A percentile compares a stretch with the other conserved stretches of the same genome.
Evolutionary conservation across 2,888 invertebrate genomes (phyloP).

Genomic region (Cataglyphis rosenhaueri): DNA sequence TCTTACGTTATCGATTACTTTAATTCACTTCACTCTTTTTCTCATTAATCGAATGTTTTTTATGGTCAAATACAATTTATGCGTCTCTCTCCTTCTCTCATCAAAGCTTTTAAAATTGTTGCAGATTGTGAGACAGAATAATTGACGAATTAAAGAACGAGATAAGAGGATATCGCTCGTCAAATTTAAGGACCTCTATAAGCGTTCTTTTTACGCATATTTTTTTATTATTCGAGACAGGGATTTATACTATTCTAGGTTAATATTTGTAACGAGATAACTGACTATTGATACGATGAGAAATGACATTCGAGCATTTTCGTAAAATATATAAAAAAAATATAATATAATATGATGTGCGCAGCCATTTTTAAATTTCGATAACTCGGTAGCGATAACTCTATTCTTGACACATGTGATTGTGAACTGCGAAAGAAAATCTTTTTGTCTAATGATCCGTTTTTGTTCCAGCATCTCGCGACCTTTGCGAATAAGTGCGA

Average conservation of each 20-base stretch:
- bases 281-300: background rate
- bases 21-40: background rate
- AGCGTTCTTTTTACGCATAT: background rate
- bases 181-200: background rate
- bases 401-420: background rate
- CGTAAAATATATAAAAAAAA: background rate
- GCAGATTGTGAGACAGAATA: background rate
- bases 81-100: background rate
- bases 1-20: background rate
- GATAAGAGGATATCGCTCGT: background rate
- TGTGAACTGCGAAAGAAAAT: background rate
- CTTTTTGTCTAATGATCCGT: background rate
- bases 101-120: background rate
- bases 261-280: background rate
- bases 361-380: background rate
- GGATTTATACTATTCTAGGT: background rate
- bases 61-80: too few species aligned
- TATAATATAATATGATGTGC: background rate
- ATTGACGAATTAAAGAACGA: background rate
- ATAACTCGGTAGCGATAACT: background rate
- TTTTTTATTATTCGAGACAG: background rate
- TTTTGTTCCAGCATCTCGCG: background rate
- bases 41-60: background rate
- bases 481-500: background rate
- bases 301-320: background rate